A percentile compares a stretch with the other conserved stretches of the same genome.
phyloP scores from a whole-genome alignment of 2,113 vertebrate genomes.

The Micronisus gabar region DNA sequence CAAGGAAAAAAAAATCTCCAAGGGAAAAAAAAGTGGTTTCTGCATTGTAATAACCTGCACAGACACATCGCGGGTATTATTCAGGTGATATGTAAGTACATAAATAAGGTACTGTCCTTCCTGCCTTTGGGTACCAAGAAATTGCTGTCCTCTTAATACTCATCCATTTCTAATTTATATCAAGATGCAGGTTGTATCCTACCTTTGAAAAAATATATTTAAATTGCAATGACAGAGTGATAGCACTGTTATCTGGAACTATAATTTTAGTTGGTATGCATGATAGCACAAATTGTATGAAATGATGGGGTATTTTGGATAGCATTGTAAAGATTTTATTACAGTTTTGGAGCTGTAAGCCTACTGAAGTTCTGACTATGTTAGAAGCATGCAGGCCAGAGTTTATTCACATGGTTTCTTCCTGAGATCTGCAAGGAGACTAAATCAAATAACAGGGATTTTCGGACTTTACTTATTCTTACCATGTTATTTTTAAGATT shows the following conservation, averaged over 20 bases:
- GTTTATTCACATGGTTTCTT: conserved; percentile 28
- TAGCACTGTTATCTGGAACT: conserved; percentile 53
- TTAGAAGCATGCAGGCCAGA: not conserved
- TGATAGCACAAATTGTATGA: conserved; percentile 38
- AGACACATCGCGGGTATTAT: not conserved
- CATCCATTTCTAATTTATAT: conserved; percentile 25
- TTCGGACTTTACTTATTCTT: conserved; percentile 39
- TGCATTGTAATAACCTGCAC: conserved; percentile 11
- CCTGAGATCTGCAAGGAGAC: conserved; percentile 18
- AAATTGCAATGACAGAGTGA: conserved; percentile 24
- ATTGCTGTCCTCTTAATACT: conserved; percentile 30
- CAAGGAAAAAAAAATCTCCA: not conserved
- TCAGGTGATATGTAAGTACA: conserved; percentile 17
- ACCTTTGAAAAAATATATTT: conserved; percentile 33
- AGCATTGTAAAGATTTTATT: conserved; percentile 38
- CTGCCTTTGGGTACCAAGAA: conserved; percentile 34
- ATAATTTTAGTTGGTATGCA: conserved; percentile 31
- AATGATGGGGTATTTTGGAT: conserved; percentile 55
- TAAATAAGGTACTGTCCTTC: conserved; percentile 34
- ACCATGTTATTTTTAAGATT: conserved; percentile 23
- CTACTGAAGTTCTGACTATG: not conserved
- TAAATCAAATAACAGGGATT: conserved; percentile 49
- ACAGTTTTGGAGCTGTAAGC: not conserved
- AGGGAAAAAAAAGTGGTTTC: not conserved
- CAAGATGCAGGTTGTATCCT: not conserved